Base-by-base conservation (phyloP, 1,140 invertebrate species). In the Zelostemma sp. region DNA sequence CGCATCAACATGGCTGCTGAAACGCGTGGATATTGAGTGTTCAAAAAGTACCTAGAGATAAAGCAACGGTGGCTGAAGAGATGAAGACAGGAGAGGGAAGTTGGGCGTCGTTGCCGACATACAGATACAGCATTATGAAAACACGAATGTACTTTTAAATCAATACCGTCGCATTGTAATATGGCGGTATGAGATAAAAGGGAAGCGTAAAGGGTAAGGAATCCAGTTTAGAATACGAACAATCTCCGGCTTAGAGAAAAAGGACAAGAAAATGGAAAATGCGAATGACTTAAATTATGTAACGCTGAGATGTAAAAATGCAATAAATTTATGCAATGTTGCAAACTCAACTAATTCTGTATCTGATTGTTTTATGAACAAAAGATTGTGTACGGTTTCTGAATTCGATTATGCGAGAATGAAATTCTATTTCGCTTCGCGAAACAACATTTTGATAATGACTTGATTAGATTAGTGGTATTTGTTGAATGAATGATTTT, bases 131-230 rank as follows among this genome's bases (percentile, higher is more conserved):
- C 84, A 85, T 85, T 85, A 86, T 85, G 83, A 85, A 84, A 86
- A 85, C 84, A 85, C 83, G 82, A 86, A 85, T 85, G 83, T 85
- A 84, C 83, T 85, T 85, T 85, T 85, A 85, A 85, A 85, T 85
- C 83, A 85, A 85, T 85, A 86, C 82, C 82, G 85, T 85, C 82
- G 82, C 80, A 83, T 84, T 85, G 83, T 84, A 77, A 77, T 76
- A 72, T 75, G 72, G 73, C 68, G 79, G 72, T 76, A 73, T 68
- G 67, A 60, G 66, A 56, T 63, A 72, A 78, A 74, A 67, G 67
- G 68, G 67, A 71, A 68, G 63, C 55, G 70, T 40, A 61, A 61
- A 55, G 72, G 67, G 48, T 72, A 72, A 71, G 72, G 71, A 63
- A 66, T 63, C 55, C 65, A 65, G 62, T 74, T 70, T 63, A 62